phyloP scores from a whole-genome alignment of 2,797 vertebrate species.

The Peromyscus eremicus region DNA sequence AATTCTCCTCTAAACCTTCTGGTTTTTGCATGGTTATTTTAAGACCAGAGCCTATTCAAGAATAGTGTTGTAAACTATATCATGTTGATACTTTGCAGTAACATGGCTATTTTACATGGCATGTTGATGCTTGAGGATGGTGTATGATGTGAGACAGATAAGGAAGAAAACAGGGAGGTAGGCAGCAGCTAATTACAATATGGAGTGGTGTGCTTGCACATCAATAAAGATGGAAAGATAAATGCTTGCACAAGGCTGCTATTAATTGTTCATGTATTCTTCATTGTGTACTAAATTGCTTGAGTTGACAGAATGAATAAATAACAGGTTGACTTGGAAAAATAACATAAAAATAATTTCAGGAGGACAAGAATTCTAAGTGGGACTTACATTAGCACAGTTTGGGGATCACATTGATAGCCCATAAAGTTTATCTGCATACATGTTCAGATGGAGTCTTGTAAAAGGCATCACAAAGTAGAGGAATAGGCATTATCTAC shows the following conservation, averaged over 20 bases:
- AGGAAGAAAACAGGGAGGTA: background rate
- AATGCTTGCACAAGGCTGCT: slow-evolving; percentile 39
- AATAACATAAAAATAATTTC: slow-evolving; percentile 39
- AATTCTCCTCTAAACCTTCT: background rate
- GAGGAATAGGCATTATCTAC: background rate
- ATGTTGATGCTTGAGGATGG: slow-evolving; percentile 28
- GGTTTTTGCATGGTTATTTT: slow-evolving; percentile 29
- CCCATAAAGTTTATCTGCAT: background rate
- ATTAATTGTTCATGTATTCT: slow-evolving; percentile 57
- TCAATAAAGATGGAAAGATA: slow-evolving; percentile 63
- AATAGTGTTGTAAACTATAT: background rate
- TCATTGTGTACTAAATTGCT: slow-evolving; percentile 25
- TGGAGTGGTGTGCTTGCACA: background rate
- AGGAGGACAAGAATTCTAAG: background rate
- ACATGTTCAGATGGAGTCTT: background rate
- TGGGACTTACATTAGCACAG: background rate
- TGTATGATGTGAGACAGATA: slow-evolving; percentile 23
- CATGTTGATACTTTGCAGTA: slow-evolving; percentile 16
- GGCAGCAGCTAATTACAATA: slow-evolving; percentile 29
- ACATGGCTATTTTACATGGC: background rate
- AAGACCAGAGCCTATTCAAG: background rate
- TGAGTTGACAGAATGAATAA: slow-evolving; percentile 51
- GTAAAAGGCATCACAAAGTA: background rate
- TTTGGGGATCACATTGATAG: slow-evolving; percentile 28
- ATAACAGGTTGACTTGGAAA: slow-evolving; percentile 47